A percentile compares a stretch with the other conserved stretches of the same genome.
These are phyloP conservation scores for Mimas tiliae DNA, from an alignment of 2,888 invertebrate genomes.

Conservation along the genomic window DNA sequence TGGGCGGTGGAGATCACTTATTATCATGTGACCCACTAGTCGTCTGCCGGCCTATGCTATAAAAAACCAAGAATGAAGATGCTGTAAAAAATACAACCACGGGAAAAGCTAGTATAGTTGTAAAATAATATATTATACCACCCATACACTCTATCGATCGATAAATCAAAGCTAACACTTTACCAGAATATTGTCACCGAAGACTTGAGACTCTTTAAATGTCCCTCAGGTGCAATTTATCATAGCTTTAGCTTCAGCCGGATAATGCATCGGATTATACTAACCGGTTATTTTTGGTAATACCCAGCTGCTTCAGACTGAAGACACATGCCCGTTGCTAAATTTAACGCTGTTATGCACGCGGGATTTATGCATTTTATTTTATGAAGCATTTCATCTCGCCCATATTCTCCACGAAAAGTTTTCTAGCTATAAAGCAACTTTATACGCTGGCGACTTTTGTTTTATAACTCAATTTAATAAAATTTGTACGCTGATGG, in stretches of 20 bases:
- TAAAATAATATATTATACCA: neutral
- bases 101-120: too few relatives aligned
- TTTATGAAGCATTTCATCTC: constrained; percentile 32
- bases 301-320: neutral
- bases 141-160: neutral
- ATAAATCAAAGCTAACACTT: constrained; percentile 2
- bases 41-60: too few relatives aligned
- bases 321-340: constrained; percentile 26
- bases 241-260: constrained; percentile 8
- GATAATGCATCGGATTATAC: constrained; percentile 18
- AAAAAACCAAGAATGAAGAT: too few relatives aligned
- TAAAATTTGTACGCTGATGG: constrained; percentile 13
- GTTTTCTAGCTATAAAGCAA: constrained; percentile 1
- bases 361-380: constrained; percentile 34
- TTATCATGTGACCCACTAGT: too few relatives aligned
- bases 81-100: too few relatives aligned
- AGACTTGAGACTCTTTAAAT: constrained; percentile 12
- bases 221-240: constrained; percentile 22
- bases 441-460: constrained; percentile 4
- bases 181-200: constrained; percentile 2
- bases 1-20: too few relatives aligned
- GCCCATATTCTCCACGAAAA: neutral
- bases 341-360: constrained; percentile 31
- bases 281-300: constrained; percentile 20
- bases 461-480: constrained; percentile 13